Percentiles rank a stretch among this genome's conserved stretches.
Evolutionary conservation across 2,797 vertebrate species (phyloP).

Genomic region (Clarias platycephalus): DNA sequence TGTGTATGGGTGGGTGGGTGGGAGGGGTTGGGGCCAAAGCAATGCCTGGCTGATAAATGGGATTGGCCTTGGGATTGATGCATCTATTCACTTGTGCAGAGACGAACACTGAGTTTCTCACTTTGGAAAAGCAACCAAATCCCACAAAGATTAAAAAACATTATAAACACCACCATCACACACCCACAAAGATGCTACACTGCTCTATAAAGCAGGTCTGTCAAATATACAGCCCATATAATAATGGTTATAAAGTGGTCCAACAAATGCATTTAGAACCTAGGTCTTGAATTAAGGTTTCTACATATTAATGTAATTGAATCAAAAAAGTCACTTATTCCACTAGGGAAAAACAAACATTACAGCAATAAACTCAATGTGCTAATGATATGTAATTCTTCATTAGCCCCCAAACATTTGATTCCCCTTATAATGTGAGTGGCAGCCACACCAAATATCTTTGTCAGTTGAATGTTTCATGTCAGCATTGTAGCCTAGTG

Average conservation of each 20-base stretch:
- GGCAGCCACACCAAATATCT: neutral
- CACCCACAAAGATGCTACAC: neutral
- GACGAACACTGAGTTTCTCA: conserved; percentile 3
- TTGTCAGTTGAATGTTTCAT: neutral
- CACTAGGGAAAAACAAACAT: neutral
- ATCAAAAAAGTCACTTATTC: neutral
- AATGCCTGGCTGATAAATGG: neutral
- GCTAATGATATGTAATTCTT: conserved; percentile 2
- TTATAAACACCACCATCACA: conserved; percentile 50
- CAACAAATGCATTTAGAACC: neutral
- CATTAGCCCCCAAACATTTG: neutral
- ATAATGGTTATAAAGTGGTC: neutral
- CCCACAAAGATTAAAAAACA: conserved; percentile 1
- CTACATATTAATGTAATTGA: neutral
- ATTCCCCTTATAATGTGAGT: neutral
- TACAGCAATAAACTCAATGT: neutral
- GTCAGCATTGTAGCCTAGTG: too few relatives aligned
- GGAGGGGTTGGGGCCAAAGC: neutral
- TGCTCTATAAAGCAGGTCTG: neutral
- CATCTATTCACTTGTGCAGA: conserved; percentile 2
- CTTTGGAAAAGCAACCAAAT: neutral
- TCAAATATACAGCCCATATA: neutral
- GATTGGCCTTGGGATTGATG: conserved; percentile 11
- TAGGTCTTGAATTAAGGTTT: neutral
- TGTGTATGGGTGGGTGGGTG: neutral